Evolutionary conservation across 2,797 vertebrate species (phyloP).

Genomic region (Pantherophis vulpinus): DNA sequence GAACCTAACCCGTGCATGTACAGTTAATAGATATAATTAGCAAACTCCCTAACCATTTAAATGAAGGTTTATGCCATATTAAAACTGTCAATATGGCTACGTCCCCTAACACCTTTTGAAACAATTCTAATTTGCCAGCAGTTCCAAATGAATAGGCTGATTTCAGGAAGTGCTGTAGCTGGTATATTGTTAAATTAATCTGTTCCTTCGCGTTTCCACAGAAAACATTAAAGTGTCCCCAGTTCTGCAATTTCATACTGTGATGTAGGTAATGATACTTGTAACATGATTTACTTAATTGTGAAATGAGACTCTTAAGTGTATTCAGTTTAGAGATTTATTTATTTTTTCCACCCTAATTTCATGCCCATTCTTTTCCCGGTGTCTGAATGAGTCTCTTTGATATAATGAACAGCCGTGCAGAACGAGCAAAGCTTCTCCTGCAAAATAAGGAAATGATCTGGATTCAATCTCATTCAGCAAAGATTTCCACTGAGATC

Average conservation of each 20-base stretch:
- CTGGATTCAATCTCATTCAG: conserved; percentile 30
- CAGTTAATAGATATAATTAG: background rate
- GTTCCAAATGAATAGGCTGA: conserved; percentile 5
- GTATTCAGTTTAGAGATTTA: background rate
- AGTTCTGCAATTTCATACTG: background rate
- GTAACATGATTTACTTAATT: background rate
- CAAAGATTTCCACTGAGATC: conserved; percentile 35
- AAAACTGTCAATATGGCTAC: conserved; percentile 31
- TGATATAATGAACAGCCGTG: conserved; percentile 16
- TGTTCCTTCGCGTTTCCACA: background rate
- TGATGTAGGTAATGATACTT: conserved; percentile 7
- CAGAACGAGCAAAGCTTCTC: conserved; percentile 23
- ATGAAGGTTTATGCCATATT: conserved; percentile 18
- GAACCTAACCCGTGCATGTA: background rate
- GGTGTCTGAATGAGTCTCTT: conserved; percentile 20
- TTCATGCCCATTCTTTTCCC: conserved; percentile 13
- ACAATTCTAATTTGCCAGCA: conserved; percentile 30
- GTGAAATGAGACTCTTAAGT: conserved; percentile 5
- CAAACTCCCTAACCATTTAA: conserved; percentile 17
- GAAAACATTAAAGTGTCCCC: conserved; percentile 6
- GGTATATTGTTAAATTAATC: conserved; percentile 18
- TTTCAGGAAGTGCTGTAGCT: background rate
- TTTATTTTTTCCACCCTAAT: background rate
- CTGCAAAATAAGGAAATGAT: conserved; percentile 27
- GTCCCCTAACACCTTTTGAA: conserved; percentile 2